phyloP scores from a whole-genome alignment of 2,888 invertebrate genomes.

The Volucella inflata region DNA sequence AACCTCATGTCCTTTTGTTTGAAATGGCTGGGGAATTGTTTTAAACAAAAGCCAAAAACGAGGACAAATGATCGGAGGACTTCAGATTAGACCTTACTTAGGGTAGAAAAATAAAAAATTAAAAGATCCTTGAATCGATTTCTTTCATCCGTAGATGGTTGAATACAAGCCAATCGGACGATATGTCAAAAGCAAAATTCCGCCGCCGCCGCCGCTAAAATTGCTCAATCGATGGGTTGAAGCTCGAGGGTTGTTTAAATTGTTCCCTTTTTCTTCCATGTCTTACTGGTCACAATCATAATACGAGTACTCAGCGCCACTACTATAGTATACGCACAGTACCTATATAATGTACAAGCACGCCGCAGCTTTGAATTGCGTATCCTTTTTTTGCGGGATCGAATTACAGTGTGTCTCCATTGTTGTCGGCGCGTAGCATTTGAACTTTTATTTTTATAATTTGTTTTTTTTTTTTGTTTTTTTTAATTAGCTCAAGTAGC shows the following conservation, averaged over 20 bases:
- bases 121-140: slow-evolving; percentile 60
- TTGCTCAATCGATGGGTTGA: slow-evolving; percentile 44
- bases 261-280: not conserved
- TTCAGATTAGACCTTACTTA: slow-evolving; percentile 21
- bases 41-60: slow-evolving; percentile 60
- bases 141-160: slow-evolving; percentile 33
- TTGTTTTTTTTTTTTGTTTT: slow-evolving; percentile 40
- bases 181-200: slow-evolving; percentile 65
- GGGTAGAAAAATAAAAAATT: slow-evolving; percentile 33
- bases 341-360: slow-evolving; percentile 14
- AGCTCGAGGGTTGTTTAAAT: slow-evolving; percentile 25
- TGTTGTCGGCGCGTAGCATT: slow-evolving; percentile 51
- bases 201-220: slow-evolving; percentile 16
- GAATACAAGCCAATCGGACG: slow-evolving; percentile 34
- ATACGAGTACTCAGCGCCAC: slow-evolving; percentile 41
- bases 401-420: slow-evolving; percentile 64
- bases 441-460: slow-evolving; percentile 28
- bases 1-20: slow-evolving; percentile 48
- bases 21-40: slow-evolving; percentile 31
- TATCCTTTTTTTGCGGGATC: slow-evolving; percentile 59
- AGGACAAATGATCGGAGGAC: slow-evolving; percentile 48
- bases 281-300: not conserved
- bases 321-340: slow-evolving; percentile 50
- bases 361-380: slow-evolving; percentile 56
- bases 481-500: slow-evolving; percentile 74